Percentiles rank a stretch among this genome's conserved stretches.
phyloP scores from a whole-genome alignment of 1,140 invertebrate genomes.

The Anadara kagoshimensis region DNA sequence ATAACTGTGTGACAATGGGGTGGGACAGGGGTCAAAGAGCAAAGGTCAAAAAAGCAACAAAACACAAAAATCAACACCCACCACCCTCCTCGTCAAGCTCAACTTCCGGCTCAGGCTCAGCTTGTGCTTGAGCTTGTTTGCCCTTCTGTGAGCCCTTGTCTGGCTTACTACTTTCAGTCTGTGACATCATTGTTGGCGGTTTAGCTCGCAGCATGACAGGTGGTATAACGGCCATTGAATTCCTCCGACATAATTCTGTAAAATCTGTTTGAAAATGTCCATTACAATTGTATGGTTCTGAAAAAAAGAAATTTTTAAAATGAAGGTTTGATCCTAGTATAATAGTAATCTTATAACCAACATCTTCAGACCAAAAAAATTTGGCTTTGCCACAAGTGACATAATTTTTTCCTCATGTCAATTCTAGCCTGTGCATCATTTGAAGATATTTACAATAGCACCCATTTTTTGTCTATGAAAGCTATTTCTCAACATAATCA shows the following conservation, averaged over 20 bases:
- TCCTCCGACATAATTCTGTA: conserved; percentile 65
- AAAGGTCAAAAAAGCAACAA: background rate
- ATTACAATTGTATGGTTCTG: conserved; percentile 71
- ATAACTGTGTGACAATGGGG: no score
- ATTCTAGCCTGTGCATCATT: no score
- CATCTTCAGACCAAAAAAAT: no score
- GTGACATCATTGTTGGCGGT: conserved; percentile 43
- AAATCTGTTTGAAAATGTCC: conserved; percentile 71
- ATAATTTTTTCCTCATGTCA: no score
- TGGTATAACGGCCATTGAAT: conserved; percentile 60
- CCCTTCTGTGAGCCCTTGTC: conserved; percentile 66
- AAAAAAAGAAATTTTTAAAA: conserved; percentile 25
- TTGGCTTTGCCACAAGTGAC: no score
- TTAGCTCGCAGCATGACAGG: conserved; percentile 58
- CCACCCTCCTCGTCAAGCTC: conserved; percentile 63
- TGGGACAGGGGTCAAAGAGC: background rate
- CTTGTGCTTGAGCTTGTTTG: conserved; percentile 54
- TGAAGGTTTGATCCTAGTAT: no score
- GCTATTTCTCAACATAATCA: no score
- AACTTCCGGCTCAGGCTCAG: conserved; percentile 66
- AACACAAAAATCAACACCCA: conserved; percentile 34
- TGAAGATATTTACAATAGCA: no score
- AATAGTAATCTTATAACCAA: no score
- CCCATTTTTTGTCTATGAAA: no score
- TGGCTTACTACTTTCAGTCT: conserved; percentile 55